Base-by-base conservation (phyloP, 1,140 invertebrate species). In the Dryas iulia region DNA sequence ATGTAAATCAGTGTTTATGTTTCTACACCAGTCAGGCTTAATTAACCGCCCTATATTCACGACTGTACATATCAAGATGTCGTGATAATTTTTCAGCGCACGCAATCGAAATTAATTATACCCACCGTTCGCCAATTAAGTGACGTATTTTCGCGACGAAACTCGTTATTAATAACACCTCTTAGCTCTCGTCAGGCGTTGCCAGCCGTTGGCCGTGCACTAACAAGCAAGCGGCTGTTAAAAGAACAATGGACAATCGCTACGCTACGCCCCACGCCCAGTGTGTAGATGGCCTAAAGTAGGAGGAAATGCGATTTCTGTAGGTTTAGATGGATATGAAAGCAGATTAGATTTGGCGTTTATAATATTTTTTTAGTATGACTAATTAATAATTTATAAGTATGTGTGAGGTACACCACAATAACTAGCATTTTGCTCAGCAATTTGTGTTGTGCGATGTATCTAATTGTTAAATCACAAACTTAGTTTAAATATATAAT, bases 221-320 rank as follows among this genome's bases (percentile, higher is more conserved):
- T 89, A 89, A 90, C 88, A 88, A 89, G 86, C 86, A 74, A 74
- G 74, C 78, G 86, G 77, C 87, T 87, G 86, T 89, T 90, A 91
- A 87, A 88, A 86, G 89, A 89, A 91, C 89, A 91, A 91, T 91
- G 85, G 82, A 87, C 84, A 86, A 90, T 89, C 69, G 79, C 63
- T 72, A 65, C 71, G 75, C 79, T 74, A 77, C 72, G 75, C 76
- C 82, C 78, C 76, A 60, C 71, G 66, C 75, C 59, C 69, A 66
- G 66, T 69, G 70, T 66, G 59, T 62, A 53, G 57, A 12, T 60
- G 54, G 69, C 26, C 54, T 65, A 58, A 52, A 52, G 28, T 18
- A 66, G 25, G 53, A 18, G 64, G 21, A 12, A n/a, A 3, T 18
- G 59, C 64, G 70, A 7, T 62, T 39, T 8, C 30, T 18, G n/a